Percentiles rank a stretch among this genome's conserved stretches.
phyloP scores from a whole-genome alignment of 1,140 invertebrate species.

The Pogonomyrmex barbatus region DNA sequence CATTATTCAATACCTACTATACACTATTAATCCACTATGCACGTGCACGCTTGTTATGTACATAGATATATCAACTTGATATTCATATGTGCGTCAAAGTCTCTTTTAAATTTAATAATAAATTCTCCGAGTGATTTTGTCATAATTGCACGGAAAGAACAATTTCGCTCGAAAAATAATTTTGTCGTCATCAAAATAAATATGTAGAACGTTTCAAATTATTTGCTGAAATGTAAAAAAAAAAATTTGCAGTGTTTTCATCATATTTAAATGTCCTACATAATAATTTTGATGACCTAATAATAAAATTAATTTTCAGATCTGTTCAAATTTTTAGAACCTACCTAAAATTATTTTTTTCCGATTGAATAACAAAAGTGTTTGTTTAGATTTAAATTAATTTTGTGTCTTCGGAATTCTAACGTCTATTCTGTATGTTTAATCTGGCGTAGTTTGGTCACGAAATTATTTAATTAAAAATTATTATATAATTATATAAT shows the following conservation, averaged over 20 bases:
- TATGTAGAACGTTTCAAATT: too few relatives aligned
- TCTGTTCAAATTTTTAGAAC: too few relatives aligned
- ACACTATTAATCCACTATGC: neutral
- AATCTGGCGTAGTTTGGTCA: neutral
- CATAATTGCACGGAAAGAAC: neutral
- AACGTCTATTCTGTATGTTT: neutral
- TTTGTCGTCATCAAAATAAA: too few relatives aligned
- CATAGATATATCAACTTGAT: neutral
- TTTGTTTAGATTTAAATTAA: neutral
- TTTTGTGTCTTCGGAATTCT: neutral
- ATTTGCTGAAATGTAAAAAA: too few relatives aligned
- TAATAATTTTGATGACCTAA: too few relatives aligned
- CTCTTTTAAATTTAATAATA: neutral
- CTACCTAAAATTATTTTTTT: too few relatives aligned
- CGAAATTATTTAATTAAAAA: neutral
- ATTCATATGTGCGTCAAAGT: neutral
- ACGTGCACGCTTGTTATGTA: neutral
- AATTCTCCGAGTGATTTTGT: neutral
- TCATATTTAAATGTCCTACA: too few relatives aligned
- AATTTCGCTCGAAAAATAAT: too few relatives aligned
- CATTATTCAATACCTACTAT: conserved; percentile 18
- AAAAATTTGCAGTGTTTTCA: too few relatives aligned
- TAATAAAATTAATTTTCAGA: too few relatives aligned
- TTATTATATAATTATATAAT: too few relatives aligned
- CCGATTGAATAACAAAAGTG: neutral